Conservation (phyloP, 1,140 invertebrate genomes). For the Sweltsa coloradensis region DNA sequence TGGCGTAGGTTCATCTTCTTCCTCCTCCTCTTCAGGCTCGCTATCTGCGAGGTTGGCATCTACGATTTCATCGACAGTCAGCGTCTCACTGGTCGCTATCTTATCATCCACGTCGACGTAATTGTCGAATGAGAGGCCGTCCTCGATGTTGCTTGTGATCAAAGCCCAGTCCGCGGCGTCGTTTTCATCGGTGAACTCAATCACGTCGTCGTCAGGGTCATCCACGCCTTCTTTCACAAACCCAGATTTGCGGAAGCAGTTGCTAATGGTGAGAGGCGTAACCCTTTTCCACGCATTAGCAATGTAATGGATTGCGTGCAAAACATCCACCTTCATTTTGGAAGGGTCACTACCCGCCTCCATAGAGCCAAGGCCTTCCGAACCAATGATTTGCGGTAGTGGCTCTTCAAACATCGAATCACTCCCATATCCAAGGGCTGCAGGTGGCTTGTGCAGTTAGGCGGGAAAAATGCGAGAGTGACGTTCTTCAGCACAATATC, state of each 20-base stretch:
- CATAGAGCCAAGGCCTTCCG: background rate
- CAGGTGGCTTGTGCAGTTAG: background rate
- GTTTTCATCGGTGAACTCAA: no score
- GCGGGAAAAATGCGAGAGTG: no score
- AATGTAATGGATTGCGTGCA: background rate
- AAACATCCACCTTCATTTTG: background rate
- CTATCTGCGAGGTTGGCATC: no score
- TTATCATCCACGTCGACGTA: no score
- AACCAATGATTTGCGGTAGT: constrained; percentile 1
- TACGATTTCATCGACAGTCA: no score
- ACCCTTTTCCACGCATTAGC: background rate
- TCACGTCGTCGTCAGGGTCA: background rate
- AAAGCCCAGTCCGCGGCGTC: no score
- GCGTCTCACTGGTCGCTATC: no score
- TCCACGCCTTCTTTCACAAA: background rate
- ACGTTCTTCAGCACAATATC: no score
- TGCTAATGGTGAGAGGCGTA: background rate
- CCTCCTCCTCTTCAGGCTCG: no score
- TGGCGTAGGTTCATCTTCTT: no score
- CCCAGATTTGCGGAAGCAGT: background rate
- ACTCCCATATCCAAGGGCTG: constrained; percentile 1
- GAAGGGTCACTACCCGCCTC: background rate
- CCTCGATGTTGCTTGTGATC: no score
- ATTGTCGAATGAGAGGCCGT: no score
- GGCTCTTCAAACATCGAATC: background rate